A percentile compares a stretch with the other conserved stretches of the same genome.
Conservation (phyloP, 2,797 vertebrate genomes). For the Melanotaenia maccullochi region DNA sequence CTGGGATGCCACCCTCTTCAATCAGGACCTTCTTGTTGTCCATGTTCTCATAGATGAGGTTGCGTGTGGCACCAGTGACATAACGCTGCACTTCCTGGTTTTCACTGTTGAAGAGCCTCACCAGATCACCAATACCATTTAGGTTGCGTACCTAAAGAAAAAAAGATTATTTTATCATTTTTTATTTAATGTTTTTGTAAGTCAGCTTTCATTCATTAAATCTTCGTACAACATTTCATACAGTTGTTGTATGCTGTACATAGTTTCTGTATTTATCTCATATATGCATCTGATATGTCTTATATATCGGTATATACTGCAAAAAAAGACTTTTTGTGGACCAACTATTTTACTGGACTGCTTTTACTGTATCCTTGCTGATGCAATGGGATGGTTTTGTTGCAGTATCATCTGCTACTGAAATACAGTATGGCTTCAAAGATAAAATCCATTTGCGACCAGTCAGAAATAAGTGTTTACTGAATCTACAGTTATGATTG, state of each 20-base stretch:
- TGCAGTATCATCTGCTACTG: no score
- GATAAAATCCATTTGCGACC: no score
- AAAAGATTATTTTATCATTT: neutral
- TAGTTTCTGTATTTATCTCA: no score
- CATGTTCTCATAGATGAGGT: slow-evolving; percentile 92
- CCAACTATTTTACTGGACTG: no score
- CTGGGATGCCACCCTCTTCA: slow-evolving; percentile 87
- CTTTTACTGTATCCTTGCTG: no score
- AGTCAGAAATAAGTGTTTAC: no score
- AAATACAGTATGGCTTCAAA: no score
- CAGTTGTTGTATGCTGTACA: neutral
- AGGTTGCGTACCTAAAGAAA: slow-evolving; percentile 84
- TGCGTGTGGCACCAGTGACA: slow-evolving; percentile 92
- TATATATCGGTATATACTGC: no score
- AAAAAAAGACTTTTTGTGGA: no score
- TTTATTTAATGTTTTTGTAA: neutral
- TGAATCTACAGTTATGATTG: no score
- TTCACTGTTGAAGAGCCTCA: slow-evolving; percentile 89
- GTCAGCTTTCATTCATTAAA: neutral
- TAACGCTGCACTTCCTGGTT: slow-evolving; percentile 91
- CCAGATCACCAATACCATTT: slow-evolving; percentile 86
- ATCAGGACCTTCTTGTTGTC: slow-evolving; percentile 92
- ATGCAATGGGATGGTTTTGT: no score
- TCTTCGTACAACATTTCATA: neutral
- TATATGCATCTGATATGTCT: no score